These are phyloP conservation scores for Scotopteryx bipunctaria DNA, from an alignment of 2,888 invertebrate genomes.

Conservation along the genomic window DNA sequence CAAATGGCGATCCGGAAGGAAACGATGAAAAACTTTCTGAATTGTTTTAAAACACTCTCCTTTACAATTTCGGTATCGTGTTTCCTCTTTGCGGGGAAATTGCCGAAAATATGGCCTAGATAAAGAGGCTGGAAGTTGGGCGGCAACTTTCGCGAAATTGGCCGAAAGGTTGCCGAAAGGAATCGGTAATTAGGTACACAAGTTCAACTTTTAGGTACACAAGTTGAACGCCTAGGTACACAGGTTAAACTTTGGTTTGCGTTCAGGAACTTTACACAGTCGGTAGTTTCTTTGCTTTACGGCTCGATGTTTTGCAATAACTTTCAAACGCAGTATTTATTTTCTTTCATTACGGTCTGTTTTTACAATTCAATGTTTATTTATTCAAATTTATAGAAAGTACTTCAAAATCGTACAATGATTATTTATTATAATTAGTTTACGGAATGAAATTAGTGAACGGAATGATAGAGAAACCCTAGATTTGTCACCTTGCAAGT, in stretches of 20 bases:
- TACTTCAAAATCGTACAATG: no score
- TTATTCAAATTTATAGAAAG: not conserved
- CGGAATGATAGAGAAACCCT: no score
- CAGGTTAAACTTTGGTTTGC: not conserved
- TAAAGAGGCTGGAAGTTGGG: constrained; percentile 61
- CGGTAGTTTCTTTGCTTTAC: constrained; percentile 11
- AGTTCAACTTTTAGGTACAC: constrained; percentile 32
- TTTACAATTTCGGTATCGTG: constrained; percentile 67
- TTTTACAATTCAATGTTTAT: not conserved
- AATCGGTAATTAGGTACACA: constrained; percentile 69
- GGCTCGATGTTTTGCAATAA: constrained; percentile 13
- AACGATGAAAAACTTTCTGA: constrained; percentile 61
- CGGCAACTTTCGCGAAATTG: constrained; percentile 52
- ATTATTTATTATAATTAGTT: no score
- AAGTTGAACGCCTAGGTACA: constrained; percentile 1
- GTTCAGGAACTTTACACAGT: constrained; percentile 3
- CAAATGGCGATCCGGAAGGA: constrained; percentile 61
- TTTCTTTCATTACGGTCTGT: constrained; percentile 7
- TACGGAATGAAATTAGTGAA: no score
- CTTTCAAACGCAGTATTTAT: constrained; percentile 10
- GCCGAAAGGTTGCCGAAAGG: constrained; percentile 53
- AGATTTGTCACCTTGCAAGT: no score
- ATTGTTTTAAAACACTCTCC: constrained; percentile 64
- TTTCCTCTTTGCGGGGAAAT: constrained; percentile 53
- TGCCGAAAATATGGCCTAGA: constrained; percentile 65